Evolutionary conservation across 2,113 vertebrate species (phyloP).

Genomic region (Pelecanoides urinatrix): DNA sequence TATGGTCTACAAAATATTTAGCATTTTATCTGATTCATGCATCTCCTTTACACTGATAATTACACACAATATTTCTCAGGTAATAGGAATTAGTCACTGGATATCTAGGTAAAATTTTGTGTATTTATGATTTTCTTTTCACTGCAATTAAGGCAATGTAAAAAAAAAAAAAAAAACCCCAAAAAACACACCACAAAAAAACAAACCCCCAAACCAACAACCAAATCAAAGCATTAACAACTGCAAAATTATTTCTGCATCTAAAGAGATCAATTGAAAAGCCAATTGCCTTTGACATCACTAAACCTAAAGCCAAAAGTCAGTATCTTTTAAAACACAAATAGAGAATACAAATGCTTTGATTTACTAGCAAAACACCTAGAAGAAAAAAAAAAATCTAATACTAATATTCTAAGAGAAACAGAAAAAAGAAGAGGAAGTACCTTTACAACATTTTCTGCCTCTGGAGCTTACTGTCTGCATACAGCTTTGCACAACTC

Average conservation of each 20-base stretch:
- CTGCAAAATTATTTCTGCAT: not conserved
- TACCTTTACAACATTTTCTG: slow-evolving; percentile 32
- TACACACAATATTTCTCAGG: not conserved
- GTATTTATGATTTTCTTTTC: not conserved
- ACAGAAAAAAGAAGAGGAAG: not conserved
- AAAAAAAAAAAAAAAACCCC: not conserved
- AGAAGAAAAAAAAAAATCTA: not conserved
- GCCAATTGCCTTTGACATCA: not conserved
- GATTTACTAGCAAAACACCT: not conserved
- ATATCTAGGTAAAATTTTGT: not conserved
- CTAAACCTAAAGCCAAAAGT: not conserved
- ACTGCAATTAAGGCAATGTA: not conserved
- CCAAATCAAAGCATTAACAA: not conserved
- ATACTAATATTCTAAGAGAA: not conserved
- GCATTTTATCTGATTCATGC: not conserved
- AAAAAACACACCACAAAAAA: too few relatives aligned
- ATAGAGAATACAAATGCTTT: not conserved
- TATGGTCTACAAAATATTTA: not conserved
- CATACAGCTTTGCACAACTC: not conserved
- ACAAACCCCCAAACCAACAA: not conserved
- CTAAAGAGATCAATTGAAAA: not conserved
- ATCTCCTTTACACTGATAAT: not conserved
- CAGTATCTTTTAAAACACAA: not conserved
- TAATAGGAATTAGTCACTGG: not conserved
- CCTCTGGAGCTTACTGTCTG: not conserved